Evolutionary conservation across 1,140 invertebrate genomes (phyloP).

Genomic region (Meloidogyne hapla): DNA sequence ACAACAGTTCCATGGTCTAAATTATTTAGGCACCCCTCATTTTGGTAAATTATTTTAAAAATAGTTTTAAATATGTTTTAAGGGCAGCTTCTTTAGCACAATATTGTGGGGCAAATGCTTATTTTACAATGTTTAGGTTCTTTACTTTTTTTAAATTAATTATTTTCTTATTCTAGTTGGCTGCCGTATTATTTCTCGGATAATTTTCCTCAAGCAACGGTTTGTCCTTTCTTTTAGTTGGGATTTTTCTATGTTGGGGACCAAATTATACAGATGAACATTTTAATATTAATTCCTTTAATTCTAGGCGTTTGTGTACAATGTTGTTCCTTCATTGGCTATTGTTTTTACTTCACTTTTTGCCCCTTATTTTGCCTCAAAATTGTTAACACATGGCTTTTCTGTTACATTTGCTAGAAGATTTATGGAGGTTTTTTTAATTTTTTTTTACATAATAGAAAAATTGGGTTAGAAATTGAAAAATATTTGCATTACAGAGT

Average conservation of each 20-base stretch:
- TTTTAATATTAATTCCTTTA: conserved; percentile 2
- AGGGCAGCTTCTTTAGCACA: conserved; percentile 75
- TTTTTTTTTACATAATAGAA: not conserved
- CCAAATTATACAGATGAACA: not conserved
- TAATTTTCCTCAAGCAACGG: conserved; percentile 72
- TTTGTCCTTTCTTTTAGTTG: conserved; percentile 23
- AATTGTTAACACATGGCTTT: conserved; percentile 64
- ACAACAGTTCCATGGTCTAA: conserved; percentile 68
- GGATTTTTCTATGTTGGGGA: not conserved
- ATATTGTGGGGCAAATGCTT: conserved; percentile 76
- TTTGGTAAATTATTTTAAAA: conserved; percentile 67
- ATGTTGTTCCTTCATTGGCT: conserved; percentile 75
- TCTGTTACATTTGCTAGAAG: conserved; percentile 67
- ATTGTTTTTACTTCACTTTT: conserved; percentile 72
- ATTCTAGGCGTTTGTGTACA: conserved; percentile 71
- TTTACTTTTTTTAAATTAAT: not conserved
- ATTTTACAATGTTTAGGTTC: conserved; percentile 75
- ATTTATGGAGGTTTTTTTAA: conserved; percentile 65
- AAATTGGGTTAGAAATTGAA: no score
- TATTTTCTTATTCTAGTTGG: conserved; percentile 73
- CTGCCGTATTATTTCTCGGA: conserved; percentile 78
- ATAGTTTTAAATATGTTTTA: conserved; percentile 51
- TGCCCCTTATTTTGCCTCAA: conserved; percentile 72
- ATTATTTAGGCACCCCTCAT: conserved; percentile 69
- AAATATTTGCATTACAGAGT: conserved; percentile 67